Percentiles rank a stretch among this genome's conserved stretches.
Evolutionary conservation across 2,888 invertebrate species (phyloP).

Genomic region (Drosophila nigricruria): DNA sequence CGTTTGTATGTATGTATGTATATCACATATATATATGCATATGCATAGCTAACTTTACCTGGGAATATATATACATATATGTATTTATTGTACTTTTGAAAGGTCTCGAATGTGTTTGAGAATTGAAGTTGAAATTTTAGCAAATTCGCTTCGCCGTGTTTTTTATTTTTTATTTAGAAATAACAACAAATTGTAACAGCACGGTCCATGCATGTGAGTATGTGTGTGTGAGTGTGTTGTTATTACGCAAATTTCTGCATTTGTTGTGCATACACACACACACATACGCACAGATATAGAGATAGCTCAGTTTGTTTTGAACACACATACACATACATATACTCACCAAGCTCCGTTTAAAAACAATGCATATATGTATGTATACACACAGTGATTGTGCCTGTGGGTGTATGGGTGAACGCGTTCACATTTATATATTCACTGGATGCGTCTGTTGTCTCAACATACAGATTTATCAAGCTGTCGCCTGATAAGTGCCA

Average conservation of each 20-base stretch:
- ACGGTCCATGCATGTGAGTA: not conserved
- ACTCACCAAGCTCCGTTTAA: slow-evolving; percentile 41
- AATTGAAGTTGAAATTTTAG: slow-evolving; percentile 3
- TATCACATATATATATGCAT: not conserved
- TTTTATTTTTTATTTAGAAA: not conserved
- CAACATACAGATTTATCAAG: slow-evolving; percentile 26
- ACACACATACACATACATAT: too few species aligned
- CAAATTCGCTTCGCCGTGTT: slow-evolving; percentile 2
- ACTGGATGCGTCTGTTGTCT: not conserved
- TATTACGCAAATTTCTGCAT: slow-evolving; percentile 17
- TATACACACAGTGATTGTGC: not conserved
- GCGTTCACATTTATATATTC: not conserved
- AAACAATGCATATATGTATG: slow-evolving; percentile 39
- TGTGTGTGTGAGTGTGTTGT: not conserved
- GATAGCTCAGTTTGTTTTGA: slow-evolving; percentile 35
- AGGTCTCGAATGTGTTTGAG: slow-evolving; percentile 10
- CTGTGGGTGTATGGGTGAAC: slow-evolving; percentile 1
- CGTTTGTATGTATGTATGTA: not conserved
- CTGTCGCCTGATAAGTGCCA: slow-evolving; percentile 25
- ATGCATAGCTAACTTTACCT: slow-evolving; percentile 4
- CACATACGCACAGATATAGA: not conserved
- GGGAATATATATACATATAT: slow-evolving; percentile 3
- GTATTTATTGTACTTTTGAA: slow-evolving; percentile 5
- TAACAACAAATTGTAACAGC: slow-evolving; percentile 4
- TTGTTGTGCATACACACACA: slow-evolving; percentile 6